A percentile compares a stretch with the other conserved stretches of the same genome.
Conservation (phyloP, 2,797 vertebrate species). For the Gallinago stenura region DNA sequence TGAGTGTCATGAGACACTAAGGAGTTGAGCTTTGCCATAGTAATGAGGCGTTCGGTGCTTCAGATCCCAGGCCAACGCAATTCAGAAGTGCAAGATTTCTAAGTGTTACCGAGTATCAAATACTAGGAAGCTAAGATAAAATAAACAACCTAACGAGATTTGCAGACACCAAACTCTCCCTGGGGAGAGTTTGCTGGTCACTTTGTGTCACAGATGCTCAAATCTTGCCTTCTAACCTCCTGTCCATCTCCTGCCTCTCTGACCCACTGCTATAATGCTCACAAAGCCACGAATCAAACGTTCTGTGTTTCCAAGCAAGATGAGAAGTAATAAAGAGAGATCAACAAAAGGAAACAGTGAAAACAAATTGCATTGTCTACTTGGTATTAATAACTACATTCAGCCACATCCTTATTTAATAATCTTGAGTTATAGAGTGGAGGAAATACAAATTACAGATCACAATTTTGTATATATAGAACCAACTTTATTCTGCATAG, state of each 20-base stretch:
- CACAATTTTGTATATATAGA: slow-evolving; percentile 3
- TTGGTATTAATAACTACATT: slow-evolving; percentile 39
- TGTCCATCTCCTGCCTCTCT: not conserved
- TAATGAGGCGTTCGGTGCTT: not conserved
- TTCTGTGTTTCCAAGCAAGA: slow-evolving; percentile 26
- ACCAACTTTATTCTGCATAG: slow-evolving; percentile 20
- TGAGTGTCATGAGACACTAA: not conserved
- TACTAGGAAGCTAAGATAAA: not conserved
- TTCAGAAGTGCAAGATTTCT: not conserved
- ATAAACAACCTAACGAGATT: slow-evolving; percentile 24
- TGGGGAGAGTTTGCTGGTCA: not conserved
- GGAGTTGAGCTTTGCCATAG: not conserved
- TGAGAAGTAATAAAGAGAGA: slow-evolving; percentile 48
- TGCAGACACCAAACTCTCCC: not conserved
- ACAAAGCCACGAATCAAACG: slow-evolving; percentile 1
- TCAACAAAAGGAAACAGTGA: slow-evolving; percentile 53
- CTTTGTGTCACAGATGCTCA: not conserved
- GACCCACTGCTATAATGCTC: not conserved
- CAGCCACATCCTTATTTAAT: slow-evolving; percentile 53
- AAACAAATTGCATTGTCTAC: slow-evolving; percentile 57
- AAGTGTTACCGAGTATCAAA: slow-evolving; percentile 15
- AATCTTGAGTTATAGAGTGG: slow-evolving; percentile 2
- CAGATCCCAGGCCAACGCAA: not conserved
- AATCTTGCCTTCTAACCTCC: not conserved
- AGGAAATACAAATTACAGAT: slow-evolving; percentile 60